Base-by-base conservation (phyloP, 2,113 vertebrate genomes). In the Petrocephalus microphthalmus region DNA sequence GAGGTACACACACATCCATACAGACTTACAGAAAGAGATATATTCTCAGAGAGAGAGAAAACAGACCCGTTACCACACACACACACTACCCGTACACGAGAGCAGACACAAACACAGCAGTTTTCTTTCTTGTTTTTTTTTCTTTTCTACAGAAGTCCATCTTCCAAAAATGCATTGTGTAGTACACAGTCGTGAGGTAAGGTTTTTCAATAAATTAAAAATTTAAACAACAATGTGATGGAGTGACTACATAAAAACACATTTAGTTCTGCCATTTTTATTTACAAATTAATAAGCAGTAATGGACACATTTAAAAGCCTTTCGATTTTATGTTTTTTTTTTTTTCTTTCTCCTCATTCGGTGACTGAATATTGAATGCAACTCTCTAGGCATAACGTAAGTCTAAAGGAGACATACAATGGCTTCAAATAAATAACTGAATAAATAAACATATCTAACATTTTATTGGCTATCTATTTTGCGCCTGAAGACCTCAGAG, bases 381-480 rank as follows among this genome's bases (percentile, higher is more conserved):
- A 78, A 42, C 11, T 78, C 71, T 19, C 5, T 19, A 42, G 33
- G 0, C 33, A 19, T 78, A 78, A 42, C 37, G 67, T 5, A 74
- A 74, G 71, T 19, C 15, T 78, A 37, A 29, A 78, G 37, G 71
- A 78, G 33, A 17, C 71, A 78, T 42, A 42, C 71, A 78, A 42
- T 78, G 71, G 71, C 5, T 78, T 33, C 71, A 78, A 33, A 37
- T 78, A 78, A 78, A 78, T 78, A 78, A 42, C 13, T 29, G 17
- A 78, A 78, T 78, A 78, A 78, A 78, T 78, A 78, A 78, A 78
- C 33, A 78, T 78, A 78, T 42, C 71, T 78, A 37, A 78, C 33
- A 42, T 78, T 78, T 78, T 78, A 78, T 78, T 78, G 71, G 71
- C 33, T 78, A 42, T 78, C 71, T 78, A 78, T 78, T 78, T 78